Evolutionary conservation across 2,888 invertebrate species (phyloP), one percentile per base, ranked within the genome.

Genomic region (Conops quadrifasciatus): DNA sequence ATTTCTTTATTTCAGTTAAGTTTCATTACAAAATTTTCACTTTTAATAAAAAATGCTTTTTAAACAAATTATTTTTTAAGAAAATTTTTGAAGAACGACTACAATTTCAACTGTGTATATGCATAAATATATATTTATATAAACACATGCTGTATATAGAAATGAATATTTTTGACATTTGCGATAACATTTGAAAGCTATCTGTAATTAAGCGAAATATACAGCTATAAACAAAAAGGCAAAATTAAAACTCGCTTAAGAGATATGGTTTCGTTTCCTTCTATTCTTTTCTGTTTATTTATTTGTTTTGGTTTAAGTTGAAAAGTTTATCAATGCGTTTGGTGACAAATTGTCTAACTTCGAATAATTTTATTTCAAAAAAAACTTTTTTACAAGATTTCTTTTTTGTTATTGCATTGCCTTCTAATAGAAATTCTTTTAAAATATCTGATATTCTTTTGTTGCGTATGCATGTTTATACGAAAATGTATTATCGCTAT

Each of bases 131-230:
- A 13, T 7, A 21, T 56, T 3, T 56, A 56, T 56, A 21, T 56
- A 36, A 36, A 21, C 24, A 24, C 21, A 56, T 36, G 9, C 36
- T 7, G 4, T 36, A 7, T 36, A 36, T 36, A 36, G 36, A 36
- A 36, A 7, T n/a, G 49, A 11, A 56, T 56, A 26, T 58, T 58
- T 67, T 67, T 67, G 67, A 67, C 67, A 67, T 45, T 58, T 43
- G 45, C 24, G 68, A 68, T 68, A 68, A 68, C 68, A 62, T 62
- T 68, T 62, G 13, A 45, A 51, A 68, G 45, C 51, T 62, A 62
- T 56, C 49, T 60, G 49, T 51, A 62, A 26, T 62, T 21, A 68
- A 68, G 36, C n/a, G 9, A 59, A 68, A 68, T 68, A 62, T 62
- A 68, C 26, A 58, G 58, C 45, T 24, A 26, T 43, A 56, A 67